A percentile compares a stretch with the other conserved stretches of the same genome.
phyloP scores from a whole-genome alignment of 2,113 vertebrate genomes.

The Hassar affinis region DNA sequence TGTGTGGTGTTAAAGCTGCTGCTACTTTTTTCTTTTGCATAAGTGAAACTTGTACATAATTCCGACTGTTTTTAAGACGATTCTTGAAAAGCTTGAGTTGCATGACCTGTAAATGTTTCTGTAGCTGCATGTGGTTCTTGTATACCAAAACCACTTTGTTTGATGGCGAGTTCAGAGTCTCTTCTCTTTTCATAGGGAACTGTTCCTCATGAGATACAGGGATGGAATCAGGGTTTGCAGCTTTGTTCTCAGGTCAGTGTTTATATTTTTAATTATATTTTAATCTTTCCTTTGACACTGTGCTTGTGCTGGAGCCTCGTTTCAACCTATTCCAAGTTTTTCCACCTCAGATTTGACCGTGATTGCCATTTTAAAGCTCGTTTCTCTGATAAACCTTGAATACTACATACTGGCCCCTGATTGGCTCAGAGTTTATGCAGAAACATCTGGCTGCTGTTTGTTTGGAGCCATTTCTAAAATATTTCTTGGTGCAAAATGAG shows the following conservation, averaged over 20 bases:
- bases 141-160: constrained; percentile 56
- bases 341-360: background rate
- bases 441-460: background rate
- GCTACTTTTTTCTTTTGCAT: constrained; percentile 73
- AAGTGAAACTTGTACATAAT: constrained; percentile 67
- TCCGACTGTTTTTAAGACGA: constrained; percentile 55
- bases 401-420: background rate
- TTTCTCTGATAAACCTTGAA: background rate
- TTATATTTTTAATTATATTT: background rate
- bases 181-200: constrained; percentile 69
- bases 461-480: no score
- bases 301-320: background rate
- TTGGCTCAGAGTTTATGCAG: background rate
- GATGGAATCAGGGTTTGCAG: constrained; percentile 19
- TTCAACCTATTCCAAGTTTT: background rate
- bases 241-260: constrained; percentile 44
- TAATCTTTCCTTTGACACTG: background rate
- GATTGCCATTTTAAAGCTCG: background rate
- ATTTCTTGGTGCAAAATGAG: background rate
- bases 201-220: constrained; percentile 30
- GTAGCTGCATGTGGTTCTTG: constrained; percentile 69
- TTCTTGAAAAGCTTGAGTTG: constrained; percentile 72
- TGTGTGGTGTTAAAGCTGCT: constrained; percentile 73
- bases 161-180: constrained; percentile 60
- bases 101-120: constrained; percentile 71